These are phyloP conservation scores for Cephonodes hylas DNA, from an alignment of 2,888 invertebrate species.

Conservation along the genomic window DNA sequence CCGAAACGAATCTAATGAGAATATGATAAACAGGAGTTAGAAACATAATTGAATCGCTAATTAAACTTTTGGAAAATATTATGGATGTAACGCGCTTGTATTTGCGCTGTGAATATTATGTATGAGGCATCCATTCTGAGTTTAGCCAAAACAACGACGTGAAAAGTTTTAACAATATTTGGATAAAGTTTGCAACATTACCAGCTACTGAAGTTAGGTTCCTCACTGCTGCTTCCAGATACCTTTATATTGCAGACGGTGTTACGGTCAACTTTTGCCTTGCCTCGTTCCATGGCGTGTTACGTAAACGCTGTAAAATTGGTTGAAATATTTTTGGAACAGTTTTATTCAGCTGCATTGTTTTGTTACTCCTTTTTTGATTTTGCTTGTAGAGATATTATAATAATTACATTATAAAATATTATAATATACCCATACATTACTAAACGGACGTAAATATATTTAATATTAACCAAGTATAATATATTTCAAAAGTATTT, in stretches of 20 bases:
- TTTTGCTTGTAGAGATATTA: too few species aligned
- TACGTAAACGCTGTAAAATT: constrained; percentile 1
- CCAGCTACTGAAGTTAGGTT: constrained; percentile 30
- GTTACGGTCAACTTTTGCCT: constrained; percentile 32
- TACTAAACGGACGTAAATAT: too few species aligned
- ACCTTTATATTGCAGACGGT: constrained; percentile 29
- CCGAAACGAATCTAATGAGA: too few species aligned
- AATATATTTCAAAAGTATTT: too few species aligned
- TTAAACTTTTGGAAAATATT: neutral
- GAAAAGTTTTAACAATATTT: constrained; percentile 52
- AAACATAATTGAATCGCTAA: neutral
- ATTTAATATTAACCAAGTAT: too few species aligned
- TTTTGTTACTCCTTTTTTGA: too few species aligned
- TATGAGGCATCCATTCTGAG: constrained; percentile 17
- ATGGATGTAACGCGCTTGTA: neutral
- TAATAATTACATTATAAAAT: too few species aligned
- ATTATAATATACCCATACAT: too few species aligned
- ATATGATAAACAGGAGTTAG: too few species aligned
- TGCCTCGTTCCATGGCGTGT: constrained; percentile 7
- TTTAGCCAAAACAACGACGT: constrained; percentile 36
- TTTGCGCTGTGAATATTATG: neutral
- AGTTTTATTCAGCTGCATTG: too few species aligned
- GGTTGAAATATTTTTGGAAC: neutral
- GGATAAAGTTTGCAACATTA: constrained; percentile 40
- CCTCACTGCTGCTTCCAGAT: constrained; percentile 24